Conservation (phyloP, 2,113 vertebrate species). For the Notothenia coriiceps region DNA sequence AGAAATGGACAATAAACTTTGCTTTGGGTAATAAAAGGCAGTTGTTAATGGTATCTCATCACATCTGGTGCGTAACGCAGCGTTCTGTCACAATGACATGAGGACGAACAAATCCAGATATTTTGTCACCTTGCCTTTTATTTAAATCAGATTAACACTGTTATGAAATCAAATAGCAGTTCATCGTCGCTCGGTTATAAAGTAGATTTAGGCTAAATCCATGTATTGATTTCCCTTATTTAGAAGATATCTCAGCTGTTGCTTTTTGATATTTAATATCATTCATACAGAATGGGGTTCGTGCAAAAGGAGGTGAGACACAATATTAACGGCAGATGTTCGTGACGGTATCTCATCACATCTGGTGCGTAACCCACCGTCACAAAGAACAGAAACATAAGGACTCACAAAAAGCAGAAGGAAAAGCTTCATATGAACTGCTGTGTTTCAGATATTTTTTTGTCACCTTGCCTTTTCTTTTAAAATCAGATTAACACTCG, state of each 20-base stretch:
- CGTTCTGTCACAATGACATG: not conserved
- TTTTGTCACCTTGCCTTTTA: slow-evolving; percentile 2
- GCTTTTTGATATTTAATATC: not conserved
- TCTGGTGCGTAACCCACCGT: not conserved
- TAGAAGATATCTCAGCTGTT: no score
- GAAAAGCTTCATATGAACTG: not conserved
- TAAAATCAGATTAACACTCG: slow-evolving; percentile 27
- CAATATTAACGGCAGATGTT: not conserved
- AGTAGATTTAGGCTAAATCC: no score
- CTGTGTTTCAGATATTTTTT: not conserved
- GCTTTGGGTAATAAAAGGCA: not conserved
- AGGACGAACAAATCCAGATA: not conserved
- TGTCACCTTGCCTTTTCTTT: not conserved
- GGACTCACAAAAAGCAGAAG: slow-evolving; percentile 9
- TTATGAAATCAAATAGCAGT: no score
- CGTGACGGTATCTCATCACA: slow-evolving; percentile 1
- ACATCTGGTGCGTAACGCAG: not conserved
- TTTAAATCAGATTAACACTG: slow-evolving; percentile 27
- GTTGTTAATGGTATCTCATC: not conserved
- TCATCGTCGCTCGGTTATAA: no score
- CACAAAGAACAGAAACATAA: slow-evolving; percentile 5
- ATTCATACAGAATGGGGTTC: not conserved
- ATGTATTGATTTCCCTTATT: no score
- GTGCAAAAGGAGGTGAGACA: not conserved
- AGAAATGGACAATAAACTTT: no score